These are phyloP conservation scores for Cephonodes hylas DNA, from an alignment of 2,888 invertebrate genomes.

Conservation along the genomic window DNA sequence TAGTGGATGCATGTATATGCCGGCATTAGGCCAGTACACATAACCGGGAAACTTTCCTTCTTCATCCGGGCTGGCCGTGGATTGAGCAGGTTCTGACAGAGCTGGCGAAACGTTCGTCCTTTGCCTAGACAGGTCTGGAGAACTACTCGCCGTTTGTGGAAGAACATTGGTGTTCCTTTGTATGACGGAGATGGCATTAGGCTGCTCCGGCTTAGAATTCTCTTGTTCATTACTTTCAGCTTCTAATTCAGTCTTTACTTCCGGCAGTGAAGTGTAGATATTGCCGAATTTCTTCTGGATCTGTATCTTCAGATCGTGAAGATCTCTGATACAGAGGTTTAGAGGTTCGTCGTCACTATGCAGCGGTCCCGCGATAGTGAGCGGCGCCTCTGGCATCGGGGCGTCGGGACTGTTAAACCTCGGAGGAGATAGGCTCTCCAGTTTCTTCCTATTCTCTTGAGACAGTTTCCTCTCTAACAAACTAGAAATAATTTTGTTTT, in stretches of 20 bases:
- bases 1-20: slow-evolving; percentile 87
- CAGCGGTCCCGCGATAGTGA: slow-evolving; percentile 55
- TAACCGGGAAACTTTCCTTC: slow-evolving; percentile 76
- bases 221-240: slow-evolving; percentile 75
- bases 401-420: slow-evolving; percentile 59
- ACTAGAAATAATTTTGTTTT: slow-evolving; percentile 86
- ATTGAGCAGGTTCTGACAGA: slow-evolving; percentile 65
- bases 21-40: slow-evolving; percentile 86
- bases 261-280: slow-evolving; percentile 78
- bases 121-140: slow-evolving; percentile 65
- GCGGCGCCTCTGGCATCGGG: slow-evolving; percentile 62
- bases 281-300: slow-evolving; percentile 83
- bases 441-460: slow-evolving; percentile 81
- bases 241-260: slow-evolving; percentile 82
- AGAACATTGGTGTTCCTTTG: slow-evolving; percentile 65
- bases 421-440: slow-evolving; percentile 58
- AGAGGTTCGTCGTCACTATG: slow-evolving; percentile 85
- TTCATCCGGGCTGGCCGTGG: slow-evolving; percentile 54
- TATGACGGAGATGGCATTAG: slow-evolving; percentile 73
- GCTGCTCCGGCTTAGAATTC: slow-evolving; percentile 64
- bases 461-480: slow-evolving; percentile 85
- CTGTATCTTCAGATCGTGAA: slow-evolving; percentile 85
- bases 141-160: slow-evolving; percentile 65
- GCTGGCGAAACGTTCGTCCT: slow-evolving; percentile 56
- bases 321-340: slow-evolving; percentile 90